Conservation (phyloP, 2,797 vertebrate genomes). For the Ptychadena robeensis region DNA sequence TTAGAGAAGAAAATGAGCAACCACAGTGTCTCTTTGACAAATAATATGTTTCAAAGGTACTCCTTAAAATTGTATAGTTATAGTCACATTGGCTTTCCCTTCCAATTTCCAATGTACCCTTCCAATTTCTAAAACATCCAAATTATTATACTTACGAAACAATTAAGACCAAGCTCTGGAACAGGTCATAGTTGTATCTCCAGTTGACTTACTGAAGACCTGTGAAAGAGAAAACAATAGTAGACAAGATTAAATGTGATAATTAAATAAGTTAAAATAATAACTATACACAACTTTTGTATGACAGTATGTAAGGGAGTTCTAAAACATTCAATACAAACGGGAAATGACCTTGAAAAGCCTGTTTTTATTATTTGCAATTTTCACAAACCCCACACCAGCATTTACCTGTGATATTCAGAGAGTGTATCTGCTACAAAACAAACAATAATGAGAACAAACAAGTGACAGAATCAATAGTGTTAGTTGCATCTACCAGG, state of each 20-base stretch:
- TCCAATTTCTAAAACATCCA: neutral
- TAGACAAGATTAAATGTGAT: neutral
- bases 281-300: neutral
- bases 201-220: neutral
- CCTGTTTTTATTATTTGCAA: neutral
- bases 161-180: neutral
- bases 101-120: too few relatives aligned
- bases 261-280: neutral
- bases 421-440: neutral
- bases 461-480: neutral
- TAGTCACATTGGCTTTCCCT: too few relatives aligned
- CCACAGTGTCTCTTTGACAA: too few relatives aligned
- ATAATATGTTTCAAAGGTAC: too few relatives aligned
- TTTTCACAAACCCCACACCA: neutral
- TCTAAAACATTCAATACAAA: neutral
- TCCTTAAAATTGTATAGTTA: too few relatives aligned
- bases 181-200: neutral
- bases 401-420: neutral
- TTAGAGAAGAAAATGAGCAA: too few relatives aligned
- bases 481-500: neutral
- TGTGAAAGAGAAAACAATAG: neutral
- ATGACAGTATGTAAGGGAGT: neutral
- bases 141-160: constrained; percentile 16
- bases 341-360: neutral
- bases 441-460: neutral